These are phyloP conservation scores for Mustela nigripes DNA, from an alignment of 2,113 vertebrate genomes.

Conservation along the genomic window DNA sequence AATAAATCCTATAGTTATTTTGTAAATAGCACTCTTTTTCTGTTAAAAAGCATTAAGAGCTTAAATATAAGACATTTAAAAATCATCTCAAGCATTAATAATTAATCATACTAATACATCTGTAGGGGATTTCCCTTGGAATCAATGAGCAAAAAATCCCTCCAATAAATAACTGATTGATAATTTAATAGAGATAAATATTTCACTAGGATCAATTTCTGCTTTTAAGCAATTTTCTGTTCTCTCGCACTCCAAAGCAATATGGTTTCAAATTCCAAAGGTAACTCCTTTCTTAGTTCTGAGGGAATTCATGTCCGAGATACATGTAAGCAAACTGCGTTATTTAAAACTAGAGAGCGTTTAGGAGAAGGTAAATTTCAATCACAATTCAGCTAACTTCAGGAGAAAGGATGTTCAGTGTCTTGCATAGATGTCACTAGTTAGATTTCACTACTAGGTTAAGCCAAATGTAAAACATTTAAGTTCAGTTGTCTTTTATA, in stretches of 20 bases:
- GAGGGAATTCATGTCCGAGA: background rate
- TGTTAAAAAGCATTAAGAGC: background rate
- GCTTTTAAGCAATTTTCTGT: constrained; percentile 48
- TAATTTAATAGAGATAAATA: background rate
- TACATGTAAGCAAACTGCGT: background rate
- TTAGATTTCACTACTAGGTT: background rate
- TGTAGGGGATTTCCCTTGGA: constrained; percentile 40
- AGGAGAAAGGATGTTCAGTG: constrained; percentile 5
- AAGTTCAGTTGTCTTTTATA: background rate
- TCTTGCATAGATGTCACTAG: constrained; percentile 24
- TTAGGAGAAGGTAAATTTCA: background rate
- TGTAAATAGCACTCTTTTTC: constrained; percentile 1
- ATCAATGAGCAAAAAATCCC: background rate
- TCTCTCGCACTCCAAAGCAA: constrained; percentile 51
- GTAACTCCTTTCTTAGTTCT: background rate
- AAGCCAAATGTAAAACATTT: constrained; percentile 25
- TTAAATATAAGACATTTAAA: background rate
- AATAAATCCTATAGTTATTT: background rate
- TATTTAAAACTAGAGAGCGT: background rate
- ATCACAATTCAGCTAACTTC: constrained; percentile 3
- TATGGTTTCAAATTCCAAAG: constrained; percentile 47
- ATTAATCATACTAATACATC: constrained; percentile 25
- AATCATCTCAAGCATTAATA: constrained; percentile 18
- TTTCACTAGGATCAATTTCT: constrained; percentile 3
- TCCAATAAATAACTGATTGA: constrained; percentile 16